phyloP scores from a whole-genome alignment of 2,113 vertebrate genomes.

The Dolichotis patagonum region DNA sequence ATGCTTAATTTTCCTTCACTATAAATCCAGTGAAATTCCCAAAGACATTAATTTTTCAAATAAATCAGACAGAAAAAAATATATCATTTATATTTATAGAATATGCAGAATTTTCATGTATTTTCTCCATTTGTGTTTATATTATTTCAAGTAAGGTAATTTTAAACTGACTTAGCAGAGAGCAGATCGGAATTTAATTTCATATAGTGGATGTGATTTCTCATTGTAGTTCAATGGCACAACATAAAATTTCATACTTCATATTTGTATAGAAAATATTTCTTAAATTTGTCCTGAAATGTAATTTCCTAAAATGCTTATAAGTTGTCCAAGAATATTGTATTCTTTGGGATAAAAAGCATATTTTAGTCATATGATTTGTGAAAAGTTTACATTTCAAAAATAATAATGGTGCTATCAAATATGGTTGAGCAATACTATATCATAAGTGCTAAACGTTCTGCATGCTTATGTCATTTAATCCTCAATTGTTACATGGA shows the following conservation, averaged over 20 bases:
- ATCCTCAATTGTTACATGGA: neutral
- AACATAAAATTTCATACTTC: slow-evolving; percentile 7
- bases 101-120: too few species aligned
- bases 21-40: too few species aligned
- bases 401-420: neutral
- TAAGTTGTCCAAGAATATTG: neutral
- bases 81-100: too few species aligned
- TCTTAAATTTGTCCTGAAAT: slow-evolving; percentile 18
- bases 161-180: neutral
- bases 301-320: neutral
- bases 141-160: slow-evolving; percentile 13
- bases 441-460: neutral
- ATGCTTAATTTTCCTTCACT: accelerated
- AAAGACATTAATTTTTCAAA: slow-evolving; percentile 35
- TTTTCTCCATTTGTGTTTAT: neutral
- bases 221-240: neutral
- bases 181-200: neutral
- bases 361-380: neutral
- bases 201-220: neutral
- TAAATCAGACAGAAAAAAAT: neutral
- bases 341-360: slow-evolving; percentile 10
- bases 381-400: slow-evolving; percentile 35
- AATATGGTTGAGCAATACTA: neutral
- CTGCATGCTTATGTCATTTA: neutral
- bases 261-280: neutral